Conservation (phyloP, 2,113 vertebrate genomes). For the Cryptomyrus ogoouensis region DNA sequence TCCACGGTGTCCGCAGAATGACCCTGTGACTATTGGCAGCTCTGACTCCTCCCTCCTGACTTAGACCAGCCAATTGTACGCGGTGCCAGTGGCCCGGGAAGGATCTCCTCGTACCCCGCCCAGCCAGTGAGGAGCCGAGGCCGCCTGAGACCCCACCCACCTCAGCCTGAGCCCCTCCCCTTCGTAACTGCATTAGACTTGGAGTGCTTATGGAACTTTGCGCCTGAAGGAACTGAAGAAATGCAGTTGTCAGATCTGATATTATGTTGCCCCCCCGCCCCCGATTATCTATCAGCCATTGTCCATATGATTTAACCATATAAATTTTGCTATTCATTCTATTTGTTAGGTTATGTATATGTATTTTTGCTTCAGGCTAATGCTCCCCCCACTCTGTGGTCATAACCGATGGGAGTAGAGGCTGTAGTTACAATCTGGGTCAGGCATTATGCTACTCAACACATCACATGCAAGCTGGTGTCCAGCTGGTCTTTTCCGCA, state of each 20-base stretch:
- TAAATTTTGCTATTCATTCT: background rate
- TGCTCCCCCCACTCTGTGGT: background rate
- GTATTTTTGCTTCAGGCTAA: background rate
- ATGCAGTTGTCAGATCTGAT: background rate
- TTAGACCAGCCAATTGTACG: slow-evolving; percentile 34
- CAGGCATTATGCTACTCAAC: background rate
- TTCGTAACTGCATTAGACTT: slow-evolving; percentile 26
- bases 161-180: slow-evolving; percentile 17
- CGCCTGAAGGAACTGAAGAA: slow-evolving; percentile 17
- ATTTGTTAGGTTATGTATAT: background rate
- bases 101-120: background rate
- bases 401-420: background rate
- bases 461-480: background rate
- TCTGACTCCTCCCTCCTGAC: slow-evolving; percentile 18
- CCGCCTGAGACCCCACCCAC: background rate
- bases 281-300: background rate
- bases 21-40: slow-evolving; percentile 27
- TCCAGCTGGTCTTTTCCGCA: background rate
- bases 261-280: background rate
- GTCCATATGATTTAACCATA: background rate
- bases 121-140: slow-evolving; percentile 16
- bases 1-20: slow-evolving; percentile 37
- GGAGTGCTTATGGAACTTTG: slow-evolving; percentile 40
- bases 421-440: background rate
- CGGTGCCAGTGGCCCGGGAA: slow-evolving; percentile 26